Evolutionary conservation across 1,140 invertebrate species (phyloP).

Genomic region (Temnothorax longispinosus): DNA sequence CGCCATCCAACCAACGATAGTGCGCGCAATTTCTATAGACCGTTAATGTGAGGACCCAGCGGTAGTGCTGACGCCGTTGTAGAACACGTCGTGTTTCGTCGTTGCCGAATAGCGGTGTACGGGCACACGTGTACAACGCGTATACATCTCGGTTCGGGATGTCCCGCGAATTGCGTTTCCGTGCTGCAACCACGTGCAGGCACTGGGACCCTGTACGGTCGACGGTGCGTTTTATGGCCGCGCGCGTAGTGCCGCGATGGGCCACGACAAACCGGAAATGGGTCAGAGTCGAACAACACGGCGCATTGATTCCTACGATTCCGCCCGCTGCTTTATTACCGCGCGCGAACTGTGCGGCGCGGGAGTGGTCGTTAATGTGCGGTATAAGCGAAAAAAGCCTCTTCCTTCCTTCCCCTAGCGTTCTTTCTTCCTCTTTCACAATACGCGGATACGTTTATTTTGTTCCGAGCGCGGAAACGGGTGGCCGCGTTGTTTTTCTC

Average conservation of each 20-base stretch:
- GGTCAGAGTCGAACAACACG: conserved; percentile 52
- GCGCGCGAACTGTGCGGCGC: not conserved
- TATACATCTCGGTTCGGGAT: not conserved
- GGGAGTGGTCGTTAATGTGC: conserved; percentile 64
- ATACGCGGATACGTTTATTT: conserved; percentile 46
- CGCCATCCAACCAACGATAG: conserved; percentile 4
- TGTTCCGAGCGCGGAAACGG: conserved; percentile 26
- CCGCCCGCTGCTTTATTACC: conserved; percentile 64
- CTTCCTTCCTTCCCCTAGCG: not conserved
- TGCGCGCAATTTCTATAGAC: conserved; percentile 24
- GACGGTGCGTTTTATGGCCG: conserved; percentile 52
- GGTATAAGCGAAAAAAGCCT: conserved; percentile 30
- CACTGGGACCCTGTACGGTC: not conserved
- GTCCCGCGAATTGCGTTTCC: conserved; percentile 45
- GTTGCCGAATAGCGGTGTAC: conserved; percentile 18
- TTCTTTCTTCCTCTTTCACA: not conserved
- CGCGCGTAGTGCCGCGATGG: not conserved
- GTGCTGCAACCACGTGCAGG: conserved; percentile 23
- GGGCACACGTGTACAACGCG: not conserved
- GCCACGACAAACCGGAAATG: conserved; percentile 61
- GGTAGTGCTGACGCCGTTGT: conserved; percentile 44
- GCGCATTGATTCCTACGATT: conserved; percentile 59
- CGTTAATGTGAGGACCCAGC: conserved; percentile 24
- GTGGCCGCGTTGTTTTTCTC: conserved; percentile 46
- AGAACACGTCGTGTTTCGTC: conserved; percentile 17